Evolutionary conservation across 2,888 invertebrate genomes (phyloP).

Genomic region (Tanypteryx hageni): DNA sequence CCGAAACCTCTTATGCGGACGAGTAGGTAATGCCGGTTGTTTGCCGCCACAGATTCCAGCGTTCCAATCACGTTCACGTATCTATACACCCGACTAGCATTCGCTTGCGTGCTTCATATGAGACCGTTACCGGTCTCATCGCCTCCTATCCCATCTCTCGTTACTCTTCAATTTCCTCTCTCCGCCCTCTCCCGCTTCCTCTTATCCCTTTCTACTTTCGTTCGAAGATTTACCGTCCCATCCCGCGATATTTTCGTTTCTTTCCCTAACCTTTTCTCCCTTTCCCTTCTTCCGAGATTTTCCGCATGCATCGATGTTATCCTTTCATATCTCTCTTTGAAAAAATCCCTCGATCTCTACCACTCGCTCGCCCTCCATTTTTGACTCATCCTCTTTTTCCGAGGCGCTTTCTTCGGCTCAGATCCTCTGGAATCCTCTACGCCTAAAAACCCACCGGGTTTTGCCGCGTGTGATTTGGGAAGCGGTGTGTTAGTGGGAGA

Average conservation of each 20-base stretch:
- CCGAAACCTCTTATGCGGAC: not conserved
- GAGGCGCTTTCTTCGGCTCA: not conserved
- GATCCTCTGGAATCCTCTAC: not conserved
- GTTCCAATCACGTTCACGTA: not conserved
- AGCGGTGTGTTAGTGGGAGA: not conserved
- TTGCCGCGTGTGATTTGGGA: constrained; percentile 7
- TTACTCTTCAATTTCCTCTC: too few relatives aligned
- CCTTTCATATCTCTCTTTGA: not conserved
- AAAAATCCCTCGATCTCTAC: not conserved
- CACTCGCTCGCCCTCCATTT: not conserved
- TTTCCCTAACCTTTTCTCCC: too few relatives aligned
- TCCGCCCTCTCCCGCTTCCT: too few relatives aligned
- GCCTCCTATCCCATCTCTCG: too few relatives aligned
- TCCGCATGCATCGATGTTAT: too few relatives aligned
- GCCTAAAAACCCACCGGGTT: not conserved
- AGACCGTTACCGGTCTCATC: not conserved
- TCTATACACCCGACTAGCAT: not conserved
- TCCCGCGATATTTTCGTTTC: too few relatives aligned
- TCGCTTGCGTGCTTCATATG: not conserved
- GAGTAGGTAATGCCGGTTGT: not conserved
- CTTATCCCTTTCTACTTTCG: too few relatives aligned
- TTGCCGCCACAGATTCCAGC: not conserved
- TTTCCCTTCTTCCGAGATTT: too few relatives aligned
- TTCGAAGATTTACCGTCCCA: too few relatives aligned
- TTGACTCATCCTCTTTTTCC: not conserved